Base-by-base conservation (phyloP, 23 tunicate genomes). In the Clavelina lepadiformis region DNA sequence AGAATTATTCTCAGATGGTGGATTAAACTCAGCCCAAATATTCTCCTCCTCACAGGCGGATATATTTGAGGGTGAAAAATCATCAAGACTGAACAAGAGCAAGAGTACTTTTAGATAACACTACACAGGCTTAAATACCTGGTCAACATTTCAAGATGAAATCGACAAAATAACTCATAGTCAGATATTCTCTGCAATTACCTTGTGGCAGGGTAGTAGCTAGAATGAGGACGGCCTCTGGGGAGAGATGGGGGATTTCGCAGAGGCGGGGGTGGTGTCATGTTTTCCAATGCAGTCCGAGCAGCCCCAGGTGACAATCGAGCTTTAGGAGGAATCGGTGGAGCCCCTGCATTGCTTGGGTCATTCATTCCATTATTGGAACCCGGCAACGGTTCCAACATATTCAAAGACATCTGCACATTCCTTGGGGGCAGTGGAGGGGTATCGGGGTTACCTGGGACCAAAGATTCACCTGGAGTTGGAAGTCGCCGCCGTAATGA, bases 351-450 rank as follows among this genome's bases (percentile, higher is more conserved):
- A 31, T 20, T 51, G 29, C 22, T 24, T 34, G 35, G 24, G 1
- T 34, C n/a, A n/a, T 33, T 28, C 1, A 26, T 11, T 23, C 33
- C 27, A 56, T 33, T 33, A 5, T 33, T 28, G 2, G 2, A 28
- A 3, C 61, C 61, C n/a, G 28, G n/a, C n/a, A n/a, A n/a, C 5
- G 21, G 56, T 21, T 52, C 44, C 34, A 23, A 8, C 7, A 6
- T 28, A 38, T 21, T 28, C 7, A 28, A 11, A n/a, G 64, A 38
- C 20, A 29, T 5, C 11, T 58, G 46, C 1, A 65, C 4, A 58
- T 78, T 78, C 46, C 84, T 30, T 1, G 84, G 84, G 56, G 84
- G 84, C 21, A 78, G 50, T 19, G 82, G 82, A 19, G 84, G 84
- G 54, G 28, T 34, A 41, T 59, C 47, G 22, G 11, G 31, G 41